Percentiles rank a stretch among this genome's conserved stretches.
Conservation (phyloP, 1,140 invertebrate species). For the Drosophila rufa region DNA sequence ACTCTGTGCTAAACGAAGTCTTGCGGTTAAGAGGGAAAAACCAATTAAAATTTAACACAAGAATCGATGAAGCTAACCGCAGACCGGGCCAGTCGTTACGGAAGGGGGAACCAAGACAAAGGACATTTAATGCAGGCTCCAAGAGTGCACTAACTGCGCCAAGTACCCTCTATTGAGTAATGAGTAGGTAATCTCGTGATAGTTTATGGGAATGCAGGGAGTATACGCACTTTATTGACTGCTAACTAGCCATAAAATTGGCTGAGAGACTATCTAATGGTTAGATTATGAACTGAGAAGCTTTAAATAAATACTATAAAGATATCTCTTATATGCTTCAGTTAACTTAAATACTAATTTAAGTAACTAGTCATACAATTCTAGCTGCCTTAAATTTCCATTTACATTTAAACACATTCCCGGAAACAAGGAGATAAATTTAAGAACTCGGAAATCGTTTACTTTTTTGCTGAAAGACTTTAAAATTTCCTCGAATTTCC, state of each 20-base stretch:
- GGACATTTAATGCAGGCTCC: slow-evolving; percentile 18
- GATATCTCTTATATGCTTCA: no score
- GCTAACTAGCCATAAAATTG: not conserved
- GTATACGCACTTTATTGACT: not conserved
- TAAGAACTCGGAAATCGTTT: not conserved
- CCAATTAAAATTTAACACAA: slow-evolving; percentile 76
- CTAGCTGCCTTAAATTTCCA: not conserved
- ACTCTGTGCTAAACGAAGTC: slow-evolving; percentile 43
- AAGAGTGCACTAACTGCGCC: not conserved
- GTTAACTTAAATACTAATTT: no score
- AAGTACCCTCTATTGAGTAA: slow-evolving; percentile 13
- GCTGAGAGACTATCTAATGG: not conserved
- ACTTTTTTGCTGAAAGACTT: not conserved
- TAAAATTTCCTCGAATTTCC: slow-evolving; percentile 14
- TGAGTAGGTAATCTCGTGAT: slow-evolving; percentile 8
- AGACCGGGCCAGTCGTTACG: slow-evolving; percentile 17
- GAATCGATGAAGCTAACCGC: slow-evolving; percentile 55
- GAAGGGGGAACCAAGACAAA: slow-evolving; percentile 10
- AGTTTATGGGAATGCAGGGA: not conserved
- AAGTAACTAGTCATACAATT: no score
- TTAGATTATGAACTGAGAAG: not conserved
- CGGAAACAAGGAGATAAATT: not conserved
- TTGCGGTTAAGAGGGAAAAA: slow-evolving; percentile 53
- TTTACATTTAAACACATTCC: not conserved
- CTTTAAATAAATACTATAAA: not conserved